These are phyloP conservation scores for Oncorhynchus tshawytscha DNA, from an alignment of 2,113 vertebrate genomes.

Conservation along the genomic window DNA sequence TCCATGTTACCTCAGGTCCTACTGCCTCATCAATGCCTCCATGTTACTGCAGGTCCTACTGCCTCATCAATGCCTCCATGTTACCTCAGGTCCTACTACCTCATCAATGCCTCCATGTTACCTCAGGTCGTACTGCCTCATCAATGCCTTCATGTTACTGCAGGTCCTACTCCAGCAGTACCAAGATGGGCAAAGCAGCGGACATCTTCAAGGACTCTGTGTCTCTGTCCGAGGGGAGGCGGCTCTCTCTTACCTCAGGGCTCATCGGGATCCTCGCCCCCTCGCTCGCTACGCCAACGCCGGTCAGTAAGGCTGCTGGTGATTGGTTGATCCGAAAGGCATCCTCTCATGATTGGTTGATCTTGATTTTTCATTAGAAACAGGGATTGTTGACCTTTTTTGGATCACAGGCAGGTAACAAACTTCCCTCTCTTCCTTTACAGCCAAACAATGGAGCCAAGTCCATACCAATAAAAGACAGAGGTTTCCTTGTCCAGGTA, in stretches of 20 bases:
- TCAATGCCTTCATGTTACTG: too few species aligned
- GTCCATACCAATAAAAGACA: slow-evolving; percentile 79
- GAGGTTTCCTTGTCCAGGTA: slow-evolving; percentile 90
- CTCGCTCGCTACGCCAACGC: slow-evolving; percentile 79
- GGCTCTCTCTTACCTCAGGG: slow-evolving; percentile 93
- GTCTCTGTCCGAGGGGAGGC: slow-evolving; percentile 73
- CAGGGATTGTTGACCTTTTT: too few species aligned
- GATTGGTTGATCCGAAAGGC: neutral
- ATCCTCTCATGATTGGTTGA: neutral
- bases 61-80: too few species aligned
- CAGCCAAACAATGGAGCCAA: slow-evolving; percentile 85
- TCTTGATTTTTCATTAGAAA: neutral
- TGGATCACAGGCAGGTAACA: neutral
- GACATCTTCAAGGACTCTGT: slow-evolving; percentile 82
- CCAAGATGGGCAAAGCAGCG: slow-evolving; percentile 78
- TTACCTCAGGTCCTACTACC: too few species aligned
- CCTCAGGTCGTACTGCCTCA: too few species aligned
- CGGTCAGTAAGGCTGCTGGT: slow-evolving; percentile 62
- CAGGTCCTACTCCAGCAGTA: slow-evolving; percentile 76
- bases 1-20: too few species aligned
- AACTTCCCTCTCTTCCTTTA: slow-evolving; percentile 19
- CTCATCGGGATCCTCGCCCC: slow-evolving; percentile 89
- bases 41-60: too few species aligned
- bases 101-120: too few species aligned
- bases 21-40: too few species aligned